A percentile compares a stretch with the other conserved stretches of the same genome.
phyloP scores from a whole-genome alignment of 2,113 vertebrate genomes.

The Entosphenus tridentatus region DNA sequence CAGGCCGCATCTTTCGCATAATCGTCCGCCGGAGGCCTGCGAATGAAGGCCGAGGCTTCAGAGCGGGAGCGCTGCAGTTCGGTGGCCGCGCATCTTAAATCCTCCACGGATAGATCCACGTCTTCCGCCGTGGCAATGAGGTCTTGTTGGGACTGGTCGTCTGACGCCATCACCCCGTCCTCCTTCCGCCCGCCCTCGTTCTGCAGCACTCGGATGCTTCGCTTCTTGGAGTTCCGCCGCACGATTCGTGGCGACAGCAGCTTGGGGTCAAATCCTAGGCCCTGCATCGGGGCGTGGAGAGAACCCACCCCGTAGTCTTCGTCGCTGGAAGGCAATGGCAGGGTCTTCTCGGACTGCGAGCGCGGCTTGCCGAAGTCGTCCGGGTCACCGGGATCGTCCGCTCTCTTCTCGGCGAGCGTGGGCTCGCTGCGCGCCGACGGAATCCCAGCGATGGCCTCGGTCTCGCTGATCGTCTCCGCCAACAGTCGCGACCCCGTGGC shows the following conservation, averaged over 20 bases:
- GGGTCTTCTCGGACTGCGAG: conserved; percentile 26
- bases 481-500: conserved; percentile 27
- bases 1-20: too few species aligned
- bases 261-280: conserved; percentile 41
- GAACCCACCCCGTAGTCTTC: conserved; percentile 11
- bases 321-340: conserved; percentile 15
- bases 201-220: conserved; percentile 30
- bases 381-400: conserved; percentile 19
- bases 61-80: too few species aligned
- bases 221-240: conserved; percentile 51
- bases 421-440: conserved; percentile 77
- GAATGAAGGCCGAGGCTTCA: too few species aligned
- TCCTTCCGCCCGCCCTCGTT: background rate
- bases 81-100: too few species aligned
- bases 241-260: conserved; percentile 38
- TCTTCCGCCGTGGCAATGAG: too few species aligned
- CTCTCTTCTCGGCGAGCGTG: conserved; percentile 45
- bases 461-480: conserved; percentile 47
- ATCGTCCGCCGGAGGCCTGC: too few species aligned
- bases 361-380: conserved; percentile 16
- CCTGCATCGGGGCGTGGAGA: conserved; percentile 10
- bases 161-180: too few species aligned
- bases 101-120: too few species aligned
- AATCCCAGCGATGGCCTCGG: conserved; percentile 35
- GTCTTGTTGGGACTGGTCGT: too few species aligned